phyloP scores from a whole-genome alignment of 2,888 invertebrate species.

The Chloromyia formosa region DNA sequence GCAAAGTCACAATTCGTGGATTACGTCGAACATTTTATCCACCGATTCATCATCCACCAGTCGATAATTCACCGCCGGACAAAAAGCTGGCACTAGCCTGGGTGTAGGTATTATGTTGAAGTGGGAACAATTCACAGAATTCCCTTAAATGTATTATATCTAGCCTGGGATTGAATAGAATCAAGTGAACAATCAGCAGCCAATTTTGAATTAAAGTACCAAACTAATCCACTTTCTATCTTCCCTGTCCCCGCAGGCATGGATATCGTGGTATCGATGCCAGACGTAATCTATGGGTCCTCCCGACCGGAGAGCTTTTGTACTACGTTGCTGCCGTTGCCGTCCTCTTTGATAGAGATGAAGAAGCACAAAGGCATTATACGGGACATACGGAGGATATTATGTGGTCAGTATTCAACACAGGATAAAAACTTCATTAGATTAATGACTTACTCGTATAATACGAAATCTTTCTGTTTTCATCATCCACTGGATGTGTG shows the following conservation, averaged over 20 bases:
- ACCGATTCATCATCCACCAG: constrained; percentile 83
- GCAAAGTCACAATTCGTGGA: constrained; percentile 83
- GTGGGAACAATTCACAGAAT: background rate
- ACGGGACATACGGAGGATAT: constrained; percentile 93
- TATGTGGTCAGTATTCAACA: constrained; percentile 73
- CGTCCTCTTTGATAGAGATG: constrained; percentile 85
- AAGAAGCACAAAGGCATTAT: constrained; percentile 89
- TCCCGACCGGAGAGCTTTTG: constrained; percentile 91
- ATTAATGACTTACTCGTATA: no score
- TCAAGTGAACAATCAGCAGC: no score
- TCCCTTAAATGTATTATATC: no score
- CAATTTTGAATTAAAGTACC: no score
- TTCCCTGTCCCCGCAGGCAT: constrained; percentile 68
- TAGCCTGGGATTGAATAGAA: no score
- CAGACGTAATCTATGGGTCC: constrained; percentile 87
- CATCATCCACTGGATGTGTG: no score
- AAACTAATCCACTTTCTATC: no score
- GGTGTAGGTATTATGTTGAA: constrained; percentile 75
- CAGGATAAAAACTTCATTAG: no score
- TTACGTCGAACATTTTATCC: constrained; percentile 86
- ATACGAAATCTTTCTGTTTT: no score
- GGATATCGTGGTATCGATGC: constrained; percentile 94
- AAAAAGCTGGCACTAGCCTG: constrained; percentile 90
- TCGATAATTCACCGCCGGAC: constrained; percentile 86
- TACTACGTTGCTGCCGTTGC: constrained; percentile 94